Percentiles rank a stretch among this genome's conserved stretches.
These are phyloP conservation scores for Linnaemya vulpina DNA, from an alignment of 2,888 invertebrate genomes.

Conservation along the genomic window DNA sequence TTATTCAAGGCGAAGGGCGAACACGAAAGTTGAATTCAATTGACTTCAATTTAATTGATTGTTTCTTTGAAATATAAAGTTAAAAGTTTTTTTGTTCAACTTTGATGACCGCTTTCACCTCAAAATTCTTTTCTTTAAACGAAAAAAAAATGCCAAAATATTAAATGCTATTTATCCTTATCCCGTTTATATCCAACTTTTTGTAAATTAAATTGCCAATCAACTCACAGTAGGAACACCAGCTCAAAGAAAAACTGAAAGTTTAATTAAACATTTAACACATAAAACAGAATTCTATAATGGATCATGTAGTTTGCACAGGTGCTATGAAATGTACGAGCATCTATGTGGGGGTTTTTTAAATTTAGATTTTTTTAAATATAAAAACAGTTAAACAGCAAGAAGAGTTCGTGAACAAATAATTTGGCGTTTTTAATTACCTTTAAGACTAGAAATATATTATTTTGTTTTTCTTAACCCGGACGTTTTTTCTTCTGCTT, in stretches of 20 bases:
- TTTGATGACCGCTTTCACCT: neutral
- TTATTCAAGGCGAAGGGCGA: neutral
- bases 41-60: neutral
- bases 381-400: neutral
- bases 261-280: slow-evolving; percentile 54
- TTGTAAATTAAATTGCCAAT: neutral
- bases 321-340: neutral
- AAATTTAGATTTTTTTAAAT: neutral
- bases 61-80: neutral
- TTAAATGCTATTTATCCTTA: neutral
- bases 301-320: neutral
- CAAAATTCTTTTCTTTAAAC: neutral
- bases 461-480: no score
- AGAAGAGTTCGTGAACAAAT: neutral
- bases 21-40: neutral
- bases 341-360: neutral
- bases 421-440: neutral
- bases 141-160: neutral
- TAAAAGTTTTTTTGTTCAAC: neutral
- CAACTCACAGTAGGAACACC: slow-evolving; percentile 14
- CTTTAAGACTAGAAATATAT: no score
- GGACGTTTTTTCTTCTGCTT: no score
- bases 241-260: neutral
- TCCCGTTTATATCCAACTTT: neutral
- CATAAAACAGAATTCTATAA: slow-evolving; percentile 5